Evolutionary conservation across 2,113 vertebrate genomes (phyloP), one percentile per base, ranked within the genome.

Genomic region (Australoheros scitulus): DNA sequence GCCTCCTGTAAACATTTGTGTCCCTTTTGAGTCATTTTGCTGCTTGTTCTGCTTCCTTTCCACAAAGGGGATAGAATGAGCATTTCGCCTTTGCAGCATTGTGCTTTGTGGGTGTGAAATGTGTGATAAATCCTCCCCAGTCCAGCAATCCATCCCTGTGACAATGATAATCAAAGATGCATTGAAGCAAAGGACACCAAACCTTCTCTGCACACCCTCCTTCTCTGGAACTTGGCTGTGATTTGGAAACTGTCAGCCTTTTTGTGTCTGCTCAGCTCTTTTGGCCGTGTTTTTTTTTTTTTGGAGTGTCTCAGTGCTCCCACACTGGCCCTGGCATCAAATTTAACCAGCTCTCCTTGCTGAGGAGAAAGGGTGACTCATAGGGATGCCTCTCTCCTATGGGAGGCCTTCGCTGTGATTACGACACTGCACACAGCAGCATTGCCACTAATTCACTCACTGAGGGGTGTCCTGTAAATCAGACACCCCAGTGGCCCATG

Each of bases 221-320:
- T 61, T 26, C 83, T 78, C 88, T 61, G 59, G 20, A 56, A 79
- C 90, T 88, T 75, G 88, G 85, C 89, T 60, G 50, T 65, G 82
- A 82, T 76, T 82, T 87, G 81, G 83, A 82, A 84, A 59, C 79
- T 81, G 77, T 89, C 83, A 22, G 38, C 9, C 50, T 63, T 80
- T 89, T 92, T 72, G 61, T 86, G 88, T 80, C 56, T 61, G 83
- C 91, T 94, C 92, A 89, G 88, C 93, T 86, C 79, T 81, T 89
- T 81, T 36, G 26, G 5, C 1, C 4, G n/a, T 57, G 72, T 47
- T 17, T 50, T 52, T 70, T 64, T 38, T 57, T 79, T 34, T 1
- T 8, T 11, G 32, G 0, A 72, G 60, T 84, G 78, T 83, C 47
- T 85, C 32, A 29, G 38, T 24, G 60, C 56, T 55, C 43, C 55